Evolutionary conservation across 2,113 vertebrate species (phyloP).

Genomic region (Cichladusa arquata): DNA sequence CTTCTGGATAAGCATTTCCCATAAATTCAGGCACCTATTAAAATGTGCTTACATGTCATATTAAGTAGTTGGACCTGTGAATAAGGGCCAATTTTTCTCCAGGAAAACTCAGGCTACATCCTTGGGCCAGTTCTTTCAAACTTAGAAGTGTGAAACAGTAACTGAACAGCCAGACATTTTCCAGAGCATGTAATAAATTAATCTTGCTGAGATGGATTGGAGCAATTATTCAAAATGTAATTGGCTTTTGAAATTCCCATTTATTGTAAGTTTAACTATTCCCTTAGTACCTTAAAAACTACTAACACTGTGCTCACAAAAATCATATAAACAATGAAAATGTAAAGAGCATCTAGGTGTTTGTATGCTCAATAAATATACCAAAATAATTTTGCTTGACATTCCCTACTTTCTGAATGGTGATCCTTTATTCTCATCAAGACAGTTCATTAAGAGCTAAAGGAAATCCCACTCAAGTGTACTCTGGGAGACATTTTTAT

Average conservation of each 20-base stretch:
- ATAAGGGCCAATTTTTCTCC: not conserved
- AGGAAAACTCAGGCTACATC: not conserved
- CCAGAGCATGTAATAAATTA: not conserved
- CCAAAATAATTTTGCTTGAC: not conserved
- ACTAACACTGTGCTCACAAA: not conserved
- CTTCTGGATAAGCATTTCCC: not conserved
- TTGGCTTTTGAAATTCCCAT: not conserved
- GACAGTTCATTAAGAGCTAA: not conserved
- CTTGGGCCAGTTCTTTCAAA: not conserved
- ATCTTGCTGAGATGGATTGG: not conserved
- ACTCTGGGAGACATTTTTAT: not conserved
- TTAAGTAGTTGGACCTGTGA: not conserved
- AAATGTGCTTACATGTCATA: not conserved
- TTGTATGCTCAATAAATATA: not conserved
- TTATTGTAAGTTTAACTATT: not conserved
- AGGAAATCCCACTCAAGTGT: not conserved
- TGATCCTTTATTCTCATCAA: not conserved
- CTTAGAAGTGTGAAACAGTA: not conserved
- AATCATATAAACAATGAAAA: not conserved
- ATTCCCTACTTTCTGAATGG: not conserved
- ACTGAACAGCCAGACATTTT: not conserved
- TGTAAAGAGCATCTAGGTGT: not conserved
- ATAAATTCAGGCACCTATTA: not conserved
- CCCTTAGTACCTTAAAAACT: not conserved
- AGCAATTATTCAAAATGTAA: constrained; percentile 11